Evolutionary conservation across 2,113 vertebrate species (phyloP), one percentile per base, ranked within the genome.

Genomic region (Micronycteris hirsuta): DNA sequence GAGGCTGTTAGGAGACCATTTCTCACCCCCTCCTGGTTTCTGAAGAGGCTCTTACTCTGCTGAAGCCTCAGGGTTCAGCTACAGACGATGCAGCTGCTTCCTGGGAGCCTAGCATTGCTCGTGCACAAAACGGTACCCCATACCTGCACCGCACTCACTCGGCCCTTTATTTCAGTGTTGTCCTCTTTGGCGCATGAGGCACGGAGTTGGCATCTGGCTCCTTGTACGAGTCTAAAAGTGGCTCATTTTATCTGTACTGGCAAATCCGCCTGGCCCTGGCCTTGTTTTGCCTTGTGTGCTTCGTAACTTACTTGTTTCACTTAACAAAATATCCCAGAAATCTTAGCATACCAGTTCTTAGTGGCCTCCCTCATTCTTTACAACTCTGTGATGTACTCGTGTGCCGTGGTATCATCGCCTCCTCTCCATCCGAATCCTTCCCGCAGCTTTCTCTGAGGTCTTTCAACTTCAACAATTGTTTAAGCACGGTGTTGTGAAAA

Each of bases 291-390:
- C 43, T 84, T 45, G 43, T n/a, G 19, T 49, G 28, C 68, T 67
- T 70, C 43, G 90, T 15, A 63, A 76, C 77, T 93, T 84, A 61
- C 13, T 65, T 38, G 22, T 78, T 85, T 83, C 47, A 80, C 15
- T 31, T 56, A 93, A 87, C 38, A 58, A 73, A 86, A 41, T n/a
- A 81, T 26, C 49, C n/a, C 63, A 80, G 65, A 81, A 89, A 49
- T 58, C 41, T 68, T 38, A 47, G 12, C 33, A 2, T n/a, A 20
- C 17, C 28, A 45, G 41, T 41, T 67, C 13, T 58, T 5, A 22
- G 49, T 38, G 41, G 36, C 20, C 41, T 67, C 77, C 38, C 71
- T 86, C 26, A 13, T 36, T 54, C 41, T 28, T 61, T 28, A 67
- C 7, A 20, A 45, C 70, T 83, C 54, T 67, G 3, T 26, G 45